Evolutionary conservation across 2,797 vertebrate genomes (phyloP), one percentile per base, ranked within the genome.

Genomic region (Geotrypetes seraphini): DNA sequence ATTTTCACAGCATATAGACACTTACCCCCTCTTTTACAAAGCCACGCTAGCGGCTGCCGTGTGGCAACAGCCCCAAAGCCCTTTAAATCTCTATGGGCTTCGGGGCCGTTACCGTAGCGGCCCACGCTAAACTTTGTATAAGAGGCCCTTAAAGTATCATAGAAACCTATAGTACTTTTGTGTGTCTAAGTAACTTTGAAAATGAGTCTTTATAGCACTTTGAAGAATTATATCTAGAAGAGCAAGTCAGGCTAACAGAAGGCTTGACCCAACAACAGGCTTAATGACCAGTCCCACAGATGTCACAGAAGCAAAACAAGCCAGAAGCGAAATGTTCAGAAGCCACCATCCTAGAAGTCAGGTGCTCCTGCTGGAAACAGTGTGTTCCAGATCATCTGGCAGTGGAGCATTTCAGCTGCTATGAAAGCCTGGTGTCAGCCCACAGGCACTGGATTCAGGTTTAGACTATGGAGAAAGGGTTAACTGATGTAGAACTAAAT

Each of bases 191-290:
- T n/a, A n/a, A n/a, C n/a, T n/a, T n/a, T n/a, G n/a, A n/a, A n/a
- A n/a, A n/a, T n/a, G n/a, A n/a, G n/a, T n/a, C n/a, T n/a, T n/a
- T n/a, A n/a, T n/a, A n/a, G n/a, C n/a, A n/a, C n/a, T n/a, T n/a
- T n/a, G 44, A 62, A n/a, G 74, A 71, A 72, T 48, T 53, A 51
- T 64, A 52, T 54, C 50, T 32, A 33, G 50, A 29, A 40, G 40
- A 63, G 36, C 21, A 25, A 51, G 39, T 55, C 53, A 57, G 54
- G 53, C 57, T 47, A 38, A 49, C 36, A 34, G 25, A 63, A 53
- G 71, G 53, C 57, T 42, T 60, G 50, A 60, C 61, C 57, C 58
- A 66, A 44, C 22, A 50, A 40, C 50, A 9, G 61, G 50, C 4
- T 4, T 3, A n/a, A 0, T 24, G 53, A 32, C 39, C 8, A 18